Percentiles rank a stretch among this genome's conserved stretches.
Evolutionary conservation across 2,888 invertebrate genomes (phyloP).

Genomic region (Eristalinus aeneus): DNA sequence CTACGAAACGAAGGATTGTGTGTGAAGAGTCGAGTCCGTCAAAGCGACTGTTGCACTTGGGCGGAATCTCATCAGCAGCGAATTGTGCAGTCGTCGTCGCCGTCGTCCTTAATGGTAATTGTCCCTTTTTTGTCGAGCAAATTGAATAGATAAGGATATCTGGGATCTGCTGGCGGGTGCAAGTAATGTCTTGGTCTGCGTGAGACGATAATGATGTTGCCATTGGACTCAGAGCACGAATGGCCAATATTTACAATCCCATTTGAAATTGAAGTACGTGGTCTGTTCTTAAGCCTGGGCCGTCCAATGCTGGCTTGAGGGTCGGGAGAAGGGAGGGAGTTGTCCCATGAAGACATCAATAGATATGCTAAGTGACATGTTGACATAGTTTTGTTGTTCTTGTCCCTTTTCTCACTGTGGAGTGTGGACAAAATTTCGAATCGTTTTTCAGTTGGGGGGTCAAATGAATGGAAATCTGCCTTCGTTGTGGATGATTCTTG

Average conservation of each 20-base stretch:
- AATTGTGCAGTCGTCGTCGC: background rate
- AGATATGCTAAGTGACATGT: background rate
- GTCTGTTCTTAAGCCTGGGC: background rate
- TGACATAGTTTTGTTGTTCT: background rate
- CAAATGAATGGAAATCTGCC: background rate
- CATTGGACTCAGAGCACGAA: background rate
- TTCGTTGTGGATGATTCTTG: background rate
- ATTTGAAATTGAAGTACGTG: background rate
- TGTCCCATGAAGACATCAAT: background rate
- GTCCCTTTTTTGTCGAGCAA: background rate
- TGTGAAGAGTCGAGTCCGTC: background rate
- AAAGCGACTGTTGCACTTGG: constrained; percentile 5
- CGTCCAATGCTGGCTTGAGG: too few species aligned
- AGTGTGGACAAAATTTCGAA: background rate
- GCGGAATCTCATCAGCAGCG: background rate
- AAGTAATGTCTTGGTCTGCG: background rate
- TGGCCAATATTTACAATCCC: background rate
- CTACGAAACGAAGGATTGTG: too few species aligned
- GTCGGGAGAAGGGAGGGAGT: background rate
- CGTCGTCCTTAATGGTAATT: constrained; percentile 30
- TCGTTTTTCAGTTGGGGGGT: background rate
- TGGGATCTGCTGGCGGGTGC: background rate
- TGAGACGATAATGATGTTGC: background rate
- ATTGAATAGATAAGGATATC: background rate
- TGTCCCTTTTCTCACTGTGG: background rate